Conservation (phyloP, 2,113 vertebrate species). For the Lophius piscatorius region DNA sequence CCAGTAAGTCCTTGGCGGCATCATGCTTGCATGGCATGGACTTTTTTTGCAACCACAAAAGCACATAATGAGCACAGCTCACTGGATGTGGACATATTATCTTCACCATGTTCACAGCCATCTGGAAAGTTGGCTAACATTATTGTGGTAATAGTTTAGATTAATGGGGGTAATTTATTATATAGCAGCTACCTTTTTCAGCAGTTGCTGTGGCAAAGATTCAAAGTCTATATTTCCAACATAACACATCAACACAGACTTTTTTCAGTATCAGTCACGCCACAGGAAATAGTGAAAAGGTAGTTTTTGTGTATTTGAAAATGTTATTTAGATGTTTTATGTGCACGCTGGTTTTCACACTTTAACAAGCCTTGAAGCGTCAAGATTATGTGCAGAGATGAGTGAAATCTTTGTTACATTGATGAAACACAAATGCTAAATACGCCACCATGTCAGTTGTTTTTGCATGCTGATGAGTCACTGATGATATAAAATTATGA, state of each 20-base stretch:
- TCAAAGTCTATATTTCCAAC: neutral
- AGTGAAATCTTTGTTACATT: neutral
- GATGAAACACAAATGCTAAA: neutral
- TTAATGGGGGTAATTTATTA: no score
- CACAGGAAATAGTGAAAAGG: constrained; percentile 66
- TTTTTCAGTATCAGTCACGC: constrained; percentile 8
- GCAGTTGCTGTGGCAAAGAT: constrained; percentile 38
- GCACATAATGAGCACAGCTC: neutral
- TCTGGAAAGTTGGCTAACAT: constrained; percentile 4
- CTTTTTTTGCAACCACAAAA: constrained; percentile 22
- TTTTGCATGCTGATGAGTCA: constrained; percentile 39
- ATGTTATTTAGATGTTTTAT: no score
- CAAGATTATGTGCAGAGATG: constrained; percentile 1
- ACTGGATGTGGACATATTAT: constrained; percentile 7
- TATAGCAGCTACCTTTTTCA: constrained; percentile 63
- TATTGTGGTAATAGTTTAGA: constrained; percentile 1
- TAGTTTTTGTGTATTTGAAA: constrained; percentile 17
- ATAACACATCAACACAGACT: neutral
- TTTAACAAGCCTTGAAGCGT: neutral
- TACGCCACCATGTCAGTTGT: neutral
- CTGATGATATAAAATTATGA: neutral
- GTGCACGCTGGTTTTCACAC: no score
- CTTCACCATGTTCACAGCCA: constrained; percentile 1
- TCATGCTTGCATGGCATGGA: constrained; percentile 74
- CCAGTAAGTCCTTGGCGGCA: constrained; percentile 80